A percentile compares a stretch with the other conserved stretches of the same genome.
Evolutionary conservation across 2,888 invertebrate genomes (phyloP).

Genomic region (Diarsia rubi): DNA sequence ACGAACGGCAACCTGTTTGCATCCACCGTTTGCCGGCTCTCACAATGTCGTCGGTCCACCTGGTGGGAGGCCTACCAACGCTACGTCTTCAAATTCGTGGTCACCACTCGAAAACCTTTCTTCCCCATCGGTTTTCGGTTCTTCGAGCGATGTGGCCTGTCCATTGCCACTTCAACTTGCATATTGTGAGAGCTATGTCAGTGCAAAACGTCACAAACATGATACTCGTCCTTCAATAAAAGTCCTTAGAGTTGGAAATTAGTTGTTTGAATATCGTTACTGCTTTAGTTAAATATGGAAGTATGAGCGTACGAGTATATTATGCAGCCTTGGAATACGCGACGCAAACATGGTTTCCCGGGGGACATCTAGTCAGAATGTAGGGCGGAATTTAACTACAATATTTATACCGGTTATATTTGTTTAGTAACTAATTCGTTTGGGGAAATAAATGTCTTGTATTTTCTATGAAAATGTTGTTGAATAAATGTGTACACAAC

Average conservation of each 20-base stretch:
- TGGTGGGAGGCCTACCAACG: too few species aligned
- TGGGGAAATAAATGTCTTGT: neutral
- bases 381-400: neutral
- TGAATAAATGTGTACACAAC: neutral
- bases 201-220: neutral
- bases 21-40: too few species aligned
- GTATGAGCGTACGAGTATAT: neutral
- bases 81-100: too few species aligned
- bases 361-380: neutral
- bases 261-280: constrained; percentile 53
- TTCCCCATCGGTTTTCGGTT: too few species aligned
- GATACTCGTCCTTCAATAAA: too few species aligned
- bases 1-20: too few species aligned
- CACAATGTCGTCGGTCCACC: too few species aligned
- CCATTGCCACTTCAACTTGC: too few species aligned
- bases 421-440: constrained; percentile 19
- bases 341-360: constrained; percentile 21
- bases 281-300: constrained; percentile 9
- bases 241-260: constrained; percentile 1
- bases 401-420: constrained; percentile 19
- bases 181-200: too few species aligned
- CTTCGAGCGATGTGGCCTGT: too few species aligned
- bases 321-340: constrained; percentile 12
- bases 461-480: neutral
- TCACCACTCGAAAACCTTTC: too few species aligned